A percentile compares a stretch with the other conserved stretches of the same genome.
Conservation (phyloP, 2,797 vertebrate genomes). For the Hoplostethus atlanticus region DNA sequence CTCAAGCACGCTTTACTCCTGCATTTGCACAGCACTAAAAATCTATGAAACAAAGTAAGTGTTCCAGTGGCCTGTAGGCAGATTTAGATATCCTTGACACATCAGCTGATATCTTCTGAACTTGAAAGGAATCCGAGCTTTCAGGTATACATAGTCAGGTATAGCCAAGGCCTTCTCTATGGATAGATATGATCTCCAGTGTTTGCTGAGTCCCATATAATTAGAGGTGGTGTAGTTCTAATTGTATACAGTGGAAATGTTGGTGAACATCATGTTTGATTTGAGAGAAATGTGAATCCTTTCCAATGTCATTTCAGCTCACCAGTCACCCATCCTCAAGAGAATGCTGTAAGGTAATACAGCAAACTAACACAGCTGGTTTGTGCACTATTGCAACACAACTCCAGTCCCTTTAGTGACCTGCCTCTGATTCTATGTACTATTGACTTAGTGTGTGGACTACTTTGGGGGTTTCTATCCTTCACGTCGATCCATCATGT, state of each 20-base stretch:
- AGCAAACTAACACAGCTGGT: slow-evolving; percentile 75
- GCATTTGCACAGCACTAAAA: background rate
- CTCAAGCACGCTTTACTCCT: no score
- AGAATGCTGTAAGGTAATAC: slow-evolving; percentile 84
- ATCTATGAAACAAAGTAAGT: background rate
- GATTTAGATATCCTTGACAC: background rate
- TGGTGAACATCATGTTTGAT: slow-evolving; percentile 43
- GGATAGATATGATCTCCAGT: background rate
- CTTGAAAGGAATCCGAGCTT: background rate
- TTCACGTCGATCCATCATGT: slow-evolving; percentile 12
- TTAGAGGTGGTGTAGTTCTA: background rate
- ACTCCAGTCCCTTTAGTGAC: slow-evolving; percentile 50
- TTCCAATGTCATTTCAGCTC: slow-evolving; percentile 84
- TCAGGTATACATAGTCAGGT: background rate
- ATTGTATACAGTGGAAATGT: slow-evolving; percentile 47
- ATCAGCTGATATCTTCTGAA: background rate
- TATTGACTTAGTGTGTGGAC: slow-evolving; percentile 31
- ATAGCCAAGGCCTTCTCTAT: background rate
- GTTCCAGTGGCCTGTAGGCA: background rate
- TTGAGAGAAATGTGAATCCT: slow-evolving; percentile 76
- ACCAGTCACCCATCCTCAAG: slow-evolving; percentile 79
- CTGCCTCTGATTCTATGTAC: slow-evolving; percentile 43
- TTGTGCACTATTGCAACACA: slow-evolving; percentile 63
- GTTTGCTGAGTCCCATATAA: slow-evolving; percentile 1
- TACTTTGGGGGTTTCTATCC: slow-evolving; percentile 28